Evolutionary conservation across 2,888 invertebrate species (phyloP).

Genomic region (Eupithecia tripunctaria): DNA sequence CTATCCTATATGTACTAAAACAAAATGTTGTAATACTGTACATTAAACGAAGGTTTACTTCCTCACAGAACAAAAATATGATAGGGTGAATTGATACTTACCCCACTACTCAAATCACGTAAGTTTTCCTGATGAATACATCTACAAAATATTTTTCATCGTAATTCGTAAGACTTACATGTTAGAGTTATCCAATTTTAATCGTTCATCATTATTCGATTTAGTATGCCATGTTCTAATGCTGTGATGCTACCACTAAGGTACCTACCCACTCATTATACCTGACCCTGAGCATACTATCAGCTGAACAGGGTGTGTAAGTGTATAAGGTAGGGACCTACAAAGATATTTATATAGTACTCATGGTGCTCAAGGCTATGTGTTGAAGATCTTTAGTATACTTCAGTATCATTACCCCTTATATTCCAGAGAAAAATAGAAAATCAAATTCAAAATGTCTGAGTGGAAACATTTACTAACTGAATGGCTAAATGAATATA

Average conservation of each 20-base stretch:
- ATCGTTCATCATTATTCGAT: neutral
- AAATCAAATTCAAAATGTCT: conserved; percentile 57
- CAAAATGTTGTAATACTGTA: neutral
- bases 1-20: neutral
- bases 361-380: neutral
- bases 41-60: neutral
- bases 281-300: neutral
- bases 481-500: conserved; percentile 93
- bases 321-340: neutral
- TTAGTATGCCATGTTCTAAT: neutral
- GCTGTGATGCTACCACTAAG: neutral
- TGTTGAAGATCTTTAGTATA: neutral
- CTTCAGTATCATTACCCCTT: neutral
- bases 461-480: conserved; percentile 86
- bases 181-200: neutral
- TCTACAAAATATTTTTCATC: neutral
- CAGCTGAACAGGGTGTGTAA: neutral
- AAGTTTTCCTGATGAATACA: conserved; percentile 1
- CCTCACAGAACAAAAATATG: neutral
- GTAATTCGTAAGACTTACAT: neutral
- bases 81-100: neutral
- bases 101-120: neutral
- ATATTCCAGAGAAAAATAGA: conserved; percentile 20
- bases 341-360: too few relatives aligned
- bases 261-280: neutral